Evolutionary conservation across 2,113 vertebrate genomes (phyloP), one percentile per base, ranked within the genome.

Genomic region (Salvelinus namaycush): DNA sequence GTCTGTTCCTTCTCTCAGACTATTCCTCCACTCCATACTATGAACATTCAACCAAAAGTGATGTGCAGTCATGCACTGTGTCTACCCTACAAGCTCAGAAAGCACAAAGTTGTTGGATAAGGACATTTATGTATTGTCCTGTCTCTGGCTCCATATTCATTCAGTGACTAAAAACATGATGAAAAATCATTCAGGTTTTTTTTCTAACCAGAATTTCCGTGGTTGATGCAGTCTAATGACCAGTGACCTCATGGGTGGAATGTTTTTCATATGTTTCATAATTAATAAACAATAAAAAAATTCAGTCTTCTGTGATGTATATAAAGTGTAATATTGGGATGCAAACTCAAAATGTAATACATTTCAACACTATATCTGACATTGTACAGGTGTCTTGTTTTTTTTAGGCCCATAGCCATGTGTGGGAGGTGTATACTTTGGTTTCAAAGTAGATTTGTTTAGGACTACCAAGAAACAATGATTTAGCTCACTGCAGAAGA

Each of bases 41-140:
- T 90, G 87, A 88, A 83, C 88, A 88, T 84, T 83, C 81, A 82
- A 87, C 75, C 75, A 79, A 70, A 68, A 72, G 77, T 24, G 60
- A 81, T 72, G 65, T 79, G 54, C 62, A 49, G 39, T 85, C 73
- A 68, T 69, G 82, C 14, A 3, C 78, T 62, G 51, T 75, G 71
- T 82, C 76, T 86, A 87, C 34, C 84, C 83, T 83, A 84, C 78
- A 82, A 87, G 79, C 64, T 68, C 64, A 65, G 80, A 78, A 79
- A 70, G 67, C 26, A 59, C 76, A 66, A 74, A 49, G 39, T 74
- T 64, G 74, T 76, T 34, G 66, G 20, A 54, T 64, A 76, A 22
- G 16, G 66, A 73, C 72, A 65, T 49, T 57, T 87, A 79, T 80
- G 71, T 54, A n/a, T 44, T 44, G 39, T 44, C 9, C 8, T 44